A percentile compares a stretch with the other conserved stretches of the same genome.
These are phyloP conservation scores for Melanaphis sacchari DNA, from an alignment of 1,140 invertebrate genomes.

Conservation along the genomic window DNA sequence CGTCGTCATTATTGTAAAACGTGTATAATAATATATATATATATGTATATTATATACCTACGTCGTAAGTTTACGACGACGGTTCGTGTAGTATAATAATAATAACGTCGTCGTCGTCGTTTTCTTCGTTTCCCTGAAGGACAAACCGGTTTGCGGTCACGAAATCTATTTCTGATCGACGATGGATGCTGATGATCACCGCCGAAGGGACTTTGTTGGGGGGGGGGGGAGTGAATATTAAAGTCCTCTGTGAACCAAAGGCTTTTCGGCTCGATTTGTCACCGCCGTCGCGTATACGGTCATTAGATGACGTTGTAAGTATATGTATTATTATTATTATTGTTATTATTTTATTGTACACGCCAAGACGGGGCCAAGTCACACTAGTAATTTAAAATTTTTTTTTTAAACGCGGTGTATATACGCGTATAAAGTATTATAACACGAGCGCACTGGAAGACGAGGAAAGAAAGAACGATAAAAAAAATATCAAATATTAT, in stretches of 20 bases:
- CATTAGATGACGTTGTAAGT: slow-evolving; percentile 53
- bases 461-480: slow-evolving; percentile 29
- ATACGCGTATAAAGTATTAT: slow-evolving; percentile 11
- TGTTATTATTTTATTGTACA: background rate
- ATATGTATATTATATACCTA: slow-evolving; percentile 9
- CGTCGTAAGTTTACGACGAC: slow-evolving; percentile 20
- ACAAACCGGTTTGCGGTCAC: slow-evolving; percentile 54
- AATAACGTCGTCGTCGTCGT: slow-evolving; percentile 3
- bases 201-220: background rate
- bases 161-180: slow-evolving; percentile 46
- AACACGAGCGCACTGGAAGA: background rate
- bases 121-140: background rate
- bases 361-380: background rate
- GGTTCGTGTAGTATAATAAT: slow-evolving; percentile 19
- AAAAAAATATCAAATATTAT: slow-evolving; percentile 52
- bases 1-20: slow-evolving; percentile 49
- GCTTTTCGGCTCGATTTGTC: slow-evolving; percentile 42
- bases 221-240: too few species aligned
- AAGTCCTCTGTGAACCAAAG: background rate
- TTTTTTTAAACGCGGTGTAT: background rate
- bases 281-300: background rate
- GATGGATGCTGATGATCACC: background rate
- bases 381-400: background rate
- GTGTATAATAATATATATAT: slow-evolving; percentile 27
- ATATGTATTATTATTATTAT: background rate